These are phyloP conservation scores for Aegithalos caudatus DNA, from an alignment of 2,113 vertebrate species.

Conservation along the genomic window DNA sequence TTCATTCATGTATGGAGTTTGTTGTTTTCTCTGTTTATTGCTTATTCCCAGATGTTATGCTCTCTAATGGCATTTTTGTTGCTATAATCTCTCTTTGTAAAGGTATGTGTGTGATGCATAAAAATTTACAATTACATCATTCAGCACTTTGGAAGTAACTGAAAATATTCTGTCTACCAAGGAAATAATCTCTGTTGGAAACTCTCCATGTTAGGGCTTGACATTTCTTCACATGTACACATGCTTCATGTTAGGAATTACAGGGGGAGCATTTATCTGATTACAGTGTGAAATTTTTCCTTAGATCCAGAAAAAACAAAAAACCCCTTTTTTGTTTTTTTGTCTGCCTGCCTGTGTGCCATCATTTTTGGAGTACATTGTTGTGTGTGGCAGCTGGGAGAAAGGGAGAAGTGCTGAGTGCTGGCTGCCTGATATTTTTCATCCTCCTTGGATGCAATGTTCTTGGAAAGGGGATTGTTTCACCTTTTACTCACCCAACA, in stretches of 20 bases:
- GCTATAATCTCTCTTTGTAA: neutral
- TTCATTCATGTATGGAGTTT: neutral
- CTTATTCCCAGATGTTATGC: neutral
- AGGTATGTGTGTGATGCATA: neutral
- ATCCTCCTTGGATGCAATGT: rapidly evolving
- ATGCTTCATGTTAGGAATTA: neutral
- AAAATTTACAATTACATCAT: neutral
- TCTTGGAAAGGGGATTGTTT: neutral
- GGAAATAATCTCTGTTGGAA: neutral
- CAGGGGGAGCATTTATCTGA: rapidly evolving
- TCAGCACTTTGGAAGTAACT: neutral
- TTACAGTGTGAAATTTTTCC: neutral
- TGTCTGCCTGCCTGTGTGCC: neutral
- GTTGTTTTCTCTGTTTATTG: neutral
- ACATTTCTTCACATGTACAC: neutral
- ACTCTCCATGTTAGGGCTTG: neutral
- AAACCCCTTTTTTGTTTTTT: neutral
- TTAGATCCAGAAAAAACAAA: neutral
- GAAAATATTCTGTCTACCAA: neutral
- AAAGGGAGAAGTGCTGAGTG: neutral
- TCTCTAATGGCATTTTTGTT: neutral
- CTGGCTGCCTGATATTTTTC: neutral
- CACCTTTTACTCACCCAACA: neutral
- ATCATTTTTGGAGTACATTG: neutral
- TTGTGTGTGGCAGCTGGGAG: neutral